Conservation (phyloP, 1,140 invertebrate species). For the Procambarus virginalis region DNA sequence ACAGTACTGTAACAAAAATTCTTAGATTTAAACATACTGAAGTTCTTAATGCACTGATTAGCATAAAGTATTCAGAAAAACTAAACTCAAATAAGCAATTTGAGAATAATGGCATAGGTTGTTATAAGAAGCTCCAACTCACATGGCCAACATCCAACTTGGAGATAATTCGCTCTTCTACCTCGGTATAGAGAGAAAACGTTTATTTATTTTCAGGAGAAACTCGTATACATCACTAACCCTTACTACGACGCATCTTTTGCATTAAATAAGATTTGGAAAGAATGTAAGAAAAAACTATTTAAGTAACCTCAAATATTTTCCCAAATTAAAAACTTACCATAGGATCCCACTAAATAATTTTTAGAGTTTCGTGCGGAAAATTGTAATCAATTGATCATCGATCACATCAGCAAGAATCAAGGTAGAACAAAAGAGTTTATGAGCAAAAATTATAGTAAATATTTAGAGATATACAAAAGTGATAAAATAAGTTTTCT, state of each 20-base stretch:
- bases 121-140: constrained; percentile 47
- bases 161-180: constrained; percentile 61
- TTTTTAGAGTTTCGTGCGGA: constrained; percentile 48
- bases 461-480: constrained; percentile 15
- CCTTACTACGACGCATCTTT: constrained; percentile 26
- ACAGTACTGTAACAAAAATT: background rate
- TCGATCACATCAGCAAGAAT: constrained; percentile 34
- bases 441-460: constrained; percentile 40
- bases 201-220: constrained; percentile 44
- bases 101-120: constrained; percentile 13
- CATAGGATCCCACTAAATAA: constrained; percentile 29
- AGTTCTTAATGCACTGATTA: background rate
- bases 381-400: constrained; percentile 20
- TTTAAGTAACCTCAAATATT: constrained; percentile 22
- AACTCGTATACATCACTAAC: constrained; percentile 34
- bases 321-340: constrained; percentile 43
- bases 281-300: background rate
- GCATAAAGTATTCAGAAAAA: constrained; percentile 22
- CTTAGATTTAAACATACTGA: background rate
- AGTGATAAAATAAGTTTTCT: constrained; percentile 9
- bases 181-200: constrained; percentile 62
- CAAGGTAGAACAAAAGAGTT: constrained; percentile 28
- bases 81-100: constrained; percentile 28
- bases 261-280: constrained; percentile 4
- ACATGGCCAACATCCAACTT: constrained; percentile 65